phyloP scores from a whole-genome alignment of 2,797 vertebrate genomes.

The Agapornis canus region DNA sequence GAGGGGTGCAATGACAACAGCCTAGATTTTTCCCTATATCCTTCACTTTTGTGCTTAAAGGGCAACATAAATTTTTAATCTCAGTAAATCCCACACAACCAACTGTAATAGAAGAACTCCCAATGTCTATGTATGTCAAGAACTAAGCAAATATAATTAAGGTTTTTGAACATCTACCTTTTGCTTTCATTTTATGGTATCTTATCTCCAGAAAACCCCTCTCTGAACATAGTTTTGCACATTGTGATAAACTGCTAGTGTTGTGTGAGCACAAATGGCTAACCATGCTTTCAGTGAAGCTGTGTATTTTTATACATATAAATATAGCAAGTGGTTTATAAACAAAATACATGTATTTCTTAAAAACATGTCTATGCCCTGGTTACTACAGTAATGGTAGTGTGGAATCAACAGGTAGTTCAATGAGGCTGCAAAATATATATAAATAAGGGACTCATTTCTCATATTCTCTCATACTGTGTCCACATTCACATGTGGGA shows the following conservation, averaged over 20 bases:
- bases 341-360: neutral
- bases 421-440: neutral
- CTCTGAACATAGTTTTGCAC: neutral
- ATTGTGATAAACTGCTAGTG: neutral
- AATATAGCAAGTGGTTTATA: neutral
- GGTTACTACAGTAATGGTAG: neutral
- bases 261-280: neutral
- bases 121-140: neutral
- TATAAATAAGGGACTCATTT: neutral
- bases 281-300: neutral
- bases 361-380: neutral
- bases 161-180: neutral
- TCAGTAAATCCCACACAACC: neutral
- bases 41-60: neutral
- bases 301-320: neutral
- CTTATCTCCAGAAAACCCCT: neutral
- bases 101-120: neutral
- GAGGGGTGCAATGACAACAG: neutral
- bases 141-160: neutral
- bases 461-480: neutral
- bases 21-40: neutral
- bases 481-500: neutral
- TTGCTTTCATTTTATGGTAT: neutral
- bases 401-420: neutral
- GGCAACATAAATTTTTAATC: neutral